Evolutionary conservation across 2,888 invertebrate species (phyloP), one percentile per base, ranked within the genome.

Genomic region (Trisateles emortualis): DNA sequence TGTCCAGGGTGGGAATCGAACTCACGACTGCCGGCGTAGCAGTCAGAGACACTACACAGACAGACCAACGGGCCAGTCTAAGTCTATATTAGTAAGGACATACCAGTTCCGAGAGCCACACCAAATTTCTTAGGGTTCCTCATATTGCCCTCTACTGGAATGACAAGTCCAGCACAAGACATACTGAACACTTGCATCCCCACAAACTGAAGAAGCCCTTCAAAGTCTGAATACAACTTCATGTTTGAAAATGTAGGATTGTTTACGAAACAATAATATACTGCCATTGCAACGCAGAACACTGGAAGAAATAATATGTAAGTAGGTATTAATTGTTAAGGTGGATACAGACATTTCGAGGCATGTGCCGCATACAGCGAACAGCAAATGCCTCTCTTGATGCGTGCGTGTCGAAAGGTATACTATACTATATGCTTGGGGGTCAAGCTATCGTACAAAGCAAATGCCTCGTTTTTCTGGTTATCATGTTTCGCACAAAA

Each of bases 121-220:
- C 76, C 66, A 38, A 78, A 88, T 36, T 74, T 79, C 0, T 55
- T 44, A 0, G 90, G 88, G 0, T 85, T 59, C n/a, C 48, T 64
- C 90, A 90, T 89, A 36, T 85, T 85, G 33, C 86, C 86, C 46
- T 89, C 88, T 0, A 90, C 70, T 0, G 90, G 81, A 1, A 90
- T 70, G 0, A 86, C 84, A 0, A 88, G 79, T 0, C 90, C 87
- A 0, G 83, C 72, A 30, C 88, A 88, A 6, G 94, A 94, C 86
- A 94, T 88, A 35, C 94, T 93, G 68, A 94, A 94, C 16, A 94
- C 93, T 0, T 87, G 83, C 69, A 94, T 93, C 2, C 94, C 94
- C 22, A 91, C 84, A 73, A 88, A 94, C 72, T 85, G 78, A 0
- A 88, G 73, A 0, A 67, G 64, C 0, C 56, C 53, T 8, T 64